Base-by-base conservation (phyloP, 2,888 invertebrate genomes). In the Graphium colonna region DNA sequence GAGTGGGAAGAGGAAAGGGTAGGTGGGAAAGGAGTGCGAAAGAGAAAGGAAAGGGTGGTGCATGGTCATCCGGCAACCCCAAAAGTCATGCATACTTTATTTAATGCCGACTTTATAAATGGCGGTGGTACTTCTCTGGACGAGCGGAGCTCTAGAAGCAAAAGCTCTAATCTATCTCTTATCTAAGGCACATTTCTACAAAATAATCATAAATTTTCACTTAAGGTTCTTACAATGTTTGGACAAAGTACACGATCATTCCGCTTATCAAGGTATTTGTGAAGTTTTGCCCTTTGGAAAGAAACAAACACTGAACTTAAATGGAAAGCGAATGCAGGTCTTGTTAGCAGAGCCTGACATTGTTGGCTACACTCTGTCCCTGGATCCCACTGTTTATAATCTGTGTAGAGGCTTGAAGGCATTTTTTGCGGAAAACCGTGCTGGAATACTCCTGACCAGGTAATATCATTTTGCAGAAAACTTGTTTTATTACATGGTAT, bases 331-430 rank as follows among this genome's bases (percentile, higher is more conserved):
- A 46, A 88, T 89, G 88, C 84, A 84, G 61, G 69, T 89, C 1
- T 58, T 86, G 33, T 64, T 89, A 0, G 79, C 79, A 0, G 89
- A 89, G 60, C 89, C 89, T 0, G 87, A 88, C 28, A 69, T 88
- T n/a, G 83, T 89, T 1, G 89, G 89, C 1, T 89, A 89, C 53
- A 78, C 89, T 0, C 85, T 87, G 88, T 82, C 84, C 0, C 52
- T 75, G 13, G 89, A 89, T 51, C 89, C 88, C 0, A 85, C 79
- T 0, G 79, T 88, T 3, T 87, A 87, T 58, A 89, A 89, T 58
- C 67, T 92, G 10, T 90, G 90, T 42, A 86, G 91, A 61, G 92
- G 91, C 0, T 60, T 92, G 16, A 88, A 81, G 47, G 88, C 91
- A 3, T 92, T 92, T 67, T 92, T 92, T 61, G 77, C 78, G 45